phyloP scores from a whole-genome alignment of 2,113 vertebrate genomes.

The Orthonyx spaldingii region DNA sequence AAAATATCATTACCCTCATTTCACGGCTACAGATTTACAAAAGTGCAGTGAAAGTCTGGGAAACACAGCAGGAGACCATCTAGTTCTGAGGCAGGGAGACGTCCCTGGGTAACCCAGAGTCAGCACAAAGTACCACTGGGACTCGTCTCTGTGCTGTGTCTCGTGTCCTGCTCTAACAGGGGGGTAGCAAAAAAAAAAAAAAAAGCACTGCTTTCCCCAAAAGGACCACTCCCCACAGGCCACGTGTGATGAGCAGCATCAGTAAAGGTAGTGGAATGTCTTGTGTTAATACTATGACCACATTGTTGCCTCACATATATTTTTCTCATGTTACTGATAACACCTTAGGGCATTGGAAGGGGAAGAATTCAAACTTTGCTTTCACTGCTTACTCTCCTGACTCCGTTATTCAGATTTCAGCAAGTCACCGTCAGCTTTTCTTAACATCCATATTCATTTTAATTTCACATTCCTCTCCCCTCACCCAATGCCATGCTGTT shows the following conservation, averaged over 20 bases:
- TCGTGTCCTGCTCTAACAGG: not conserved
- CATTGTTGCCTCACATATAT: not conserved
- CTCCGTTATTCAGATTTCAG: not conserved
- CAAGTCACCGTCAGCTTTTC: not conserved
- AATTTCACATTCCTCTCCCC: not conserved
- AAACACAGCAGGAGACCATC: not conserved
- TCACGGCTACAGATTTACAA: not conserved
- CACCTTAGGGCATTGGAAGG: not conserved
- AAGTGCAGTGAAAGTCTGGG: not conserved
- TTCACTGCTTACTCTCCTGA: not conserved
- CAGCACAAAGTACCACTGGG: accelerated
- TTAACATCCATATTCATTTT: not conserved
- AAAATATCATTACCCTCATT: not conserved
- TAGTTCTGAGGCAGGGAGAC: not conserved
- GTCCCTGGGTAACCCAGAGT: not conserved
- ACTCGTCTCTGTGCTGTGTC: not conserved
- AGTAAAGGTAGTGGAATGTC: not conserved
- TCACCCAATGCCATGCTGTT: accelerated
- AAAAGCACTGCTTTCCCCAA: not conserved
- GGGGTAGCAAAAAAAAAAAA: not conserved
- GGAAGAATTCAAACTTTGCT: not conserved
- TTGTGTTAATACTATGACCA: not conserved
- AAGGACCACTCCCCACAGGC: not conserved
- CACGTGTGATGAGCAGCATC: not conserved
- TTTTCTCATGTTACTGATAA: not conserved